phyloP scores from a whole-genome alignment of 2,888 invertebrate genomes.

The Oegoconia quadripuncta region DNA sequence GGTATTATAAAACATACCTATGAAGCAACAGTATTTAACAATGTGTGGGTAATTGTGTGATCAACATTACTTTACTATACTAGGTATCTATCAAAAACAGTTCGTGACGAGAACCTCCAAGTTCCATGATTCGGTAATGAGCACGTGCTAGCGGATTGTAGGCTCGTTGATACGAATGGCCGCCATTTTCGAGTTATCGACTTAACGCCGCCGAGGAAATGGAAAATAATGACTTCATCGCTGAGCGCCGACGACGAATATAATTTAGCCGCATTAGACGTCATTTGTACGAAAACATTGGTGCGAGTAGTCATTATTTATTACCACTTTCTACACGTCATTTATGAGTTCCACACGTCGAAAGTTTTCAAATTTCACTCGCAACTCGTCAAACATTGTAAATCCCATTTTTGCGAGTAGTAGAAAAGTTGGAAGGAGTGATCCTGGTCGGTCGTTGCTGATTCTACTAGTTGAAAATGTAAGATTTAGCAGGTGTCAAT shows the following conservation, averaged over 20 bases:
- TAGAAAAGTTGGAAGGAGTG: no score
- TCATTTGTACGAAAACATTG: slow-evolving; percentile 57
- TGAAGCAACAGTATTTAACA: no score
- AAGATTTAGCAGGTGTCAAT: no score
- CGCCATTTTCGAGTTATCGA: slow-evolving; percentile 78
- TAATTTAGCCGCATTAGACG: slow-evolving; percentile 69
- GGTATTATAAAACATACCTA: no score
- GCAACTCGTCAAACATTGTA: no score
- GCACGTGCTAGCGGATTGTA: slow-evolving; percentile 51
- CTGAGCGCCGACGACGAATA: slow-evolving; percentile 56
- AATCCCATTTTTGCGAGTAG: no score
- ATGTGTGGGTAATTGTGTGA: slow-evolving; percentile 19
- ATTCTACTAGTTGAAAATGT: no score
- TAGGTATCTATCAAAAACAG: no score
- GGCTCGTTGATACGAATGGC: slow-evolving; percentile 59
- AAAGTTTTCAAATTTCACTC: no score
- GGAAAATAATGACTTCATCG: slow-evolving; percentile 77
- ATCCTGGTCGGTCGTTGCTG: no score
- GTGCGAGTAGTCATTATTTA: slow-evolving; percentile 29
- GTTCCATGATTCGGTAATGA: slow-evolving; percentile 60
- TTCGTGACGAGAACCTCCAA: slow-evolving; percentile 25
- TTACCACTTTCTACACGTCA: slow-evolving; percentile 1
- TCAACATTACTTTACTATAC: slow-evolving; percentile 24
- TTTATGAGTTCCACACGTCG: slow-evolving; percentile 15
- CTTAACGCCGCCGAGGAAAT: slow-evolving; percentile 71